These are phyloP conservation scores for Montipora sp. DNA, from an alignment of 64 coral and sea anemone genomes.

Conservation along the genomic window DNA sequence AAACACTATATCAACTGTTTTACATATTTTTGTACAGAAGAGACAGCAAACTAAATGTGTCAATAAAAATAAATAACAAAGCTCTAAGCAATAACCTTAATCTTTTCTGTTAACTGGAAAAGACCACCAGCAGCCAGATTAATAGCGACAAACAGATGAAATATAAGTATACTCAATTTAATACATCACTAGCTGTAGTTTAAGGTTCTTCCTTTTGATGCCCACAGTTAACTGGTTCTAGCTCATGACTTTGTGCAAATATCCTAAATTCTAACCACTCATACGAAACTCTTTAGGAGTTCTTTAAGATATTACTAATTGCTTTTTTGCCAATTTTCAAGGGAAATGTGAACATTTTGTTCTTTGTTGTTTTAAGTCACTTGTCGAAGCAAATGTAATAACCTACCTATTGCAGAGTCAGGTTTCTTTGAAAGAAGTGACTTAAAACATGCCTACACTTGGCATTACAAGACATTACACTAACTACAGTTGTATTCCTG, in stretches of 20 bases:
- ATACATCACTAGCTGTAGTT: constrained; percentile 22
- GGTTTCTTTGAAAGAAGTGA: background rate
- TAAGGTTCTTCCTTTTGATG: constrained; percentile 24
- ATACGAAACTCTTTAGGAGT: background rate
- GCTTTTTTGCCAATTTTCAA: too few relatives aligned
- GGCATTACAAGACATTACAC: background rate
- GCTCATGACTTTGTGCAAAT: constrained; percentile 17
- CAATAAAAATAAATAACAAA: constrained; percentile 14
- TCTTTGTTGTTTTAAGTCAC: too few relatives aligned
- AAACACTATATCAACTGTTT: background rate
- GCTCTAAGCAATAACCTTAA: constrained; percentile 20
- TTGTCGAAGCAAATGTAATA: too few relatives aligned
- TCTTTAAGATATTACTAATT: background rate
- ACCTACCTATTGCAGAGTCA: background rate
- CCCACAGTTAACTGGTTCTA: constrained; percentile 23
- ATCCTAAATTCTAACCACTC: constrained; percentile 10
- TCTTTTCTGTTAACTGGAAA: constrained; percentile 18
- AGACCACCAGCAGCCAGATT: constrained; percentile 16
- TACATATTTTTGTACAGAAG: background rate
- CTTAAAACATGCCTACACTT: constrained; percentile 2
- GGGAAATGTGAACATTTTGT: too few relatives aligned
- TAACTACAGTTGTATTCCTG: constrained; percentile 13
- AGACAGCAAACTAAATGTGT: constrained; percentile 23
- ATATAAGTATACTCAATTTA: background rate
- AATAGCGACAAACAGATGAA: constrained; percentile 10